phyloP scores from a whole-genome alignment of 2,888 invertebrate species.

The Apamea monoglypha region DNA sequence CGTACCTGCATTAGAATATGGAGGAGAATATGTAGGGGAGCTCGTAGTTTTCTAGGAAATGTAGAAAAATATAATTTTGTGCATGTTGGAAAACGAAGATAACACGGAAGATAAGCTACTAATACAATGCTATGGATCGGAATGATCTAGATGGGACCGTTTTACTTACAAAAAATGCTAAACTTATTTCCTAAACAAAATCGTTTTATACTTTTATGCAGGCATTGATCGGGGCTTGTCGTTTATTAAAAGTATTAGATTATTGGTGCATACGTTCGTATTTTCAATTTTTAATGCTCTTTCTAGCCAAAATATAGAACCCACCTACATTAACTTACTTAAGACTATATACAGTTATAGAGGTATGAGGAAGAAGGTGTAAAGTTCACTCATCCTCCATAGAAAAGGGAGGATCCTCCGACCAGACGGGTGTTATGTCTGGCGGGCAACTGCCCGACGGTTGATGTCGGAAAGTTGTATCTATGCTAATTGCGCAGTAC shows the following conservation, averaged over 20 bases:
- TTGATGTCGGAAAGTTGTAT: too few relatives aligned
- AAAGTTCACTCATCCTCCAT: too few relatives aligned
- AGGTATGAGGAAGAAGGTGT: too few relatives aligned
- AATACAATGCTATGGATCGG: not conserved
- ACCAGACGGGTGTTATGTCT: too few relatives aligned
- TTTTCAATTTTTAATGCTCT: too few relatives aligned
- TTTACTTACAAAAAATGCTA: not conserved
- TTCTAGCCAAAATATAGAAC: too few relatives aligned
- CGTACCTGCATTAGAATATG: constrained; percentile 3
- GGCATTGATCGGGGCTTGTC: not conserved
- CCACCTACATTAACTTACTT: too few relatives aligned
- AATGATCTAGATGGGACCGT: not conserved
- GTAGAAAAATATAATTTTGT: not conserved
- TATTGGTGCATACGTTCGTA: not conserved
- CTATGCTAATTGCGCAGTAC: too few relatives aligned
- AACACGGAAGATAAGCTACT: not conserved
- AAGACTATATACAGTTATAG: too few relatives aligned
- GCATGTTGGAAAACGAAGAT: not conserved
- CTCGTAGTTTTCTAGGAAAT: constrained; percentile 7
- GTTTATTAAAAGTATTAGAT: not conserved
- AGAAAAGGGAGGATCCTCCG: too few relatives aligned
- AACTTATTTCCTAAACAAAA: not conserved
- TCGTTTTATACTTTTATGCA: not conserved
- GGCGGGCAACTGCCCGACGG: too few relatives aligned
- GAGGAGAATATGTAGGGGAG: not conserved